Evolutionary conservation across 2,888 invertebrate species (phyloP).

Genomic region (Aspidiotus rigidus): DNA sequence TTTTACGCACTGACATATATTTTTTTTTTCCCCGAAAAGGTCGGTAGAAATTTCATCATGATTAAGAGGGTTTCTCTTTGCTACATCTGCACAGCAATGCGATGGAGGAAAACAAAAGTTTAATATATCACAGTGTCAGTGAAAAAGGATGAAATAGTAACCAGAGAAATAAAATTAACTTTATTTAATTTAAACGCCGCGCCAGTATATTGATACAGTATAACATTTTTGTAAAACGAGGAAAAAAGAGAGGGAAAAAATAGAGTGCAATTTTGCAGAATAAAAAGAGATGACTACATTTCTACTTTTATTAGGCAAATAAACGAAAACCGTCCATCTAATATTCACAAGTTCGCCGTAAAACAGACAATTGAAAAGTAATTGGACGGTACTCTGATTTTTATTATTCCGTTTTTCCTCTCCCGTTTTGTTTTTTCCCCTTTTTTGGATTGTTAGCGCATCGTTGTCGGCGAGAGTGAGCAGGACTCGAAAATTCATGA

Average conservation of each 20-base stretch:
- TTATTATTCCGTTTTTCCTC: constrained; percentile 3
- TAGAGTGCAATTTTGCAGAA: background rate
- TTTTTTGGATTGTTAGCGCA: background rate
- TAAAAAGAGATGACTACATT: constrained; percentile 20
- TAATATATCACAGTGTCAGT: background rate
- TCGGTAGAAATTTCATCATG: no score
- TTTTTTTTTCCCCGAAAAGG: no score
- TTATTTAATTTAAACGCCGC: constrained; percentile 30
- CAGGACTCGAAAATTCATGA: no score
- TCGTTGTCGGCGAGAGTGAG: no score
- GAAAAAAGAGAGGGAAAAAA: background rate
- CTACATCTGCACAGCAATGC: no score
- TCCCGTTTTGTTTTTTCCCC: background rate
- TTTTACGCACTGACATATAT: no score
- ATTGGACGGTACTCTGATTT: constrained; percentile 29
- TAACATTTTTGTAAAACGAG: background rate
- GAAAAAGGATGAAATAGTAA: constrained; percentile 23
- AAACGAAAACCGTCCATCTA: constrained; percentile 27
- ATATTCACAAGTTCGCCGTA: constrained; percentile 29
- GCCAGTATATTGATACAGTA: constrained; percentile 18
- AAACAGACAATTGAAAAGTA: constrained; percentile 33
- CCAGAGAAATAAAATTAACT: constrained; percentile 27
- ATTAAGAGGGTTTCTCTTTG: no score
- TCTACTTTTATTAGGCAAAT: constrained; percentile 17
- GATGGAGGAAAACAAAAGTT: constrained; percentile 12